Evolutionary conservation across 92 coral and sea anemone species (phyloP), one percentile per base, ranked within the genome.

Genomic region (Epizoanthus ramosus): DNA sequence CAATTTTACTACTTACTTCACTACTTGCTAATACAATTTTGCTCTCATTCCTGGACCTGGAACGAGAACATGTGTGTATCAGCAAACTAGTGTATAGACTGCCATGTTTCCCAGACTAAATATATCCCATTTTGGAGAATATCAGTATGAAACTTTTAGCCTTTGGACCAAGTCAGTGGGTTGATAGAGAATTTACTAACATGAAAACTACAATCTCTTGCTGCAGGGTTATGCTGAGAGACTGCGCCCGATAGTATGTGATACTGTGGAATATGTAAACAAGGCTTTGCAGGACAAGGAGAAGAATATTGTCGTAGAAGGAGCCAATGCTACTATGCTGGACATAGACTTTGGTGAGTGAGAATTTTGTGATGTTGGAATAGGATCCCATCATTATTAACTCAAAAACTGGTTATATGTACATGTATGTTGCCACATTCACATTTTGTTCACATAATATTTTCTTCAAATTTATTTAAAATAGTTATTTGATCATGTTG

Each of bases 281-380:
- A 85, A 92, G 71, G 97, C 95, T 25, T 80, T 96, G 45, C 93
- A 92, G 88, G 85, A 88, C 53, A 85, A 90, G 18, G 73, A 93
- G 25, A 87, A 86, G 58, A 81, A 75, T 16, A 87, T 97, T 68
- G 74, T 97, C 1, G 92, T 92, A 33, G 99, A 97, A 80, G 99
- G 99, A 56, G 99, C 99, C 15, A 97, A 97, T 85, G 99, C 99
- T 2, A 84, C 95, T 25, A 88, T 97, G 94, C 86, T 97, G 85
- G 99, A 97, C 83, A 97, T 97, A 65, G 99, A 97, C 89, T 94
- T 94, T 80, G 99, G 99, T 97, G 79, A 85, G 98, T 22, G 66
- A 19, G 6, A 59, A 15, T 14, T n/a, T 28, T 80, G 43, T 21
- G 54, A 50, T 9, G 54, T 12, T 50, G 15, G 14, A 50, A 3